Percentiles rank a stretch among this genome's conserved stretches.
These are phyloP conservation scores for Phymorhynchus buccinoides DNA, from an alignment of 1,140 invertebrate genomes.

Conservation along the genomic window DNA sequence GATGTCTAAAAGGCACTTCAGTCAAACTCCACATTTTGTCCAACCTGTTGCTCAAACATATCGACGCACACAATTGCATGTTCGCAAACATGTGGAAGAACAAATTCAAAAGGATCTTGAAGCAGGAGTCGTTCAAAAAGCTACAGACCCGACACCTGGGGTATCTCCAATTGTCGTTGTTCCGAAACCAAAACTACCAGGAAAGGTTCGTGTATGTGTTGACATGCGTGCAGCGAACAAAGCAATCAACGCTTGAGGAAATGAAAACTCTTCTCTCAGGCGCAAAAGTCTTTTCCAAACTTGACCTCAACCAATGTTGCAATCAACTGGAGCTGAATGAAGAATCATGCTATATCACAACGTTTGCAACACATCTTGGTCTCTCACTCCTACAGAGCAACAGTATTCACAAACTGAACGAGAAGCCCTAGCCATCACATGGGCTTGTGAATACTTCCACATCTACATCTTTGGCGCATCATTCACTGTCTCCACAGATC, in stretches of 20 bases:
- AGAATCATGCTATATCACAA: conserved; percentile 47
- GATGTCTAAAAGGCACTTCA: no score
- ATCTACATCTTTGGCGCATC: conserved; percentile 70
- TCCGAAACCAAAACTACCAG: conserved; percentile 38
- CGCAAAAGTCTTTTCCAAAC: conserved; percentile 45
- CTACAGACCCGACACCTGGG: conserved; percentile 32
- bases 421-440: conserved; percentile 72
- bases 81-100: conserved; percentile 31
- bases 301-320: conserved; percentile 50
- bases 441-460: conserved; percentile 71
- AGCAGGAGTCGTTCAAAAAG: conserved; percentile 39
- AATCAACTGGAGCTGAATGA: conserved; percentile 50
- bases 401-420: conserved; percentile 72
- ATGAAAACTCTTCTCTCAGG: no score
- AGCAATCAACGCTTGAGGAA: conserved; percentile 49
- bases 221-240: conserved; percentile 52
- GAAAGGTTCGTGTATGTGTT: conserved; percentile 47
- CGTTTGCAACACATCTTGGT: conserved; percentile 46
- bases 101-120: conserved; percentile 24
- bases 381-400: conserved; percentile 50
- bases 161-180: conserved; percentile 20
- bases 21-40: background rate
- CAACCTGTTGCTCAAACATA: background rate
- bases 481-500: conserved; percentile 70
- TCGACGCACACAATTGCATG: no score